Percentiles rank a stretch among this genome's conserved stretches.
Conservation (phyloP, 2,888 invertebrate genomes). For the Thelaira solivaga region DNA sequence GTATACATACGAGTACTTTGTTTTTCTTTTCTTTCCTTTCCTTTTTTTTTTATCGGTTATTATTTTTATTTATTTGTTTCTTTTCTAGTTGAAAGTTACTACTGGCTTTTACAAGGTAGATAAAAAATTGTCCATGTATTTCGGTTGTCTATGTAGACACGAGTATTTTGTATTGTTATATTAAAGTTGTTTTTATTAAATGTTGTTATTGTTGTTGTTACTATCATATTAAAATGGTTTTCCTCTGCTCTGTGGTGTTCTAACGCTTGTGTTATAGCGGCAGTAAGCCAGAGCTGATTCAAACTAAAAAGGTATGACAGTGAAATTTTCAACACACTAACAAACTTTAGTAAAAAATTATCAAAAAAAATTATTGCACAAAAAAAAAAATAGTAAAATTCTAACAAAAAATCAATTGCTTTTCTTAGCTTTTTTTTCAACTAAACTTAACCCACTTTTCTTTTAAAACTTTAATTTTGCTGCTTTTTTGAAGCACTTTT, state of each 20-base stretch:
- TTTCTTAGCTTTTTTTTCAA: background rate
- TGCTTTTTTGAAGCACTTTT: too few species aligned
- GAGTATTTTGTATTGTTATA: conserved; percentile 38
- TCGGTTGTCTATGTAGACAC: too few species aligned
- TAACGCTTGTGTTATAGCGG: conserved; percentile 30
- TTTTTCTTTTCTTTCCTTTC: background rate
- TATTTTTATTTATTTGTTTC: background rate
- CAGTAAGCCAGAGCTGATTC: conserved; percentile 41
- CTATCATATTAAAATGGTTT: background rate
- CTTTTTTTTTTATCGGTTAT: conserved; percentile 1
- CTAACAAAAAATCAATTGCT: too few species aligned
- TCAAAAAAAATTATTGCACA: background rate
- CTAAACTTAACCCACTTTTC: conserved; percentile 27
- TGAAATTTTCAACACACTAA: conserved; percentile 6
- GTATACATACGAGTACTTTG: too few species aligned
- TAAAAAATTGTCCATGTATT: conserved; percentile 63
- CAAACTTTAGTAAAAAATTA: background rate
- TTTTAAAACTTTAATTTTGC: too few species aligned
- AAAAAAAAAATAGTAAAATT: background rate
- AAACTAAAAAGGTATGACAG: conserved; percentile 28
- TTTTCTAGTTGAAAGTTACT: conserved; percentile 38
- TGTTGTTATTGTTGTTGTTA: background rate
- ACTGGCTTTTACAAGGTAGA: conserved; percentile 64
- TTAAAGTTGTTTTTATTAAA: conserved; percentile 14
- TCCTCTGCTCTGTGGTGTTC: too few species aligned